These are phyloP conservation scores for Hystrix cristata DNA, from an alignment of 2,113 vertebrate genomes.

Conservation along the genomic window DNA sequence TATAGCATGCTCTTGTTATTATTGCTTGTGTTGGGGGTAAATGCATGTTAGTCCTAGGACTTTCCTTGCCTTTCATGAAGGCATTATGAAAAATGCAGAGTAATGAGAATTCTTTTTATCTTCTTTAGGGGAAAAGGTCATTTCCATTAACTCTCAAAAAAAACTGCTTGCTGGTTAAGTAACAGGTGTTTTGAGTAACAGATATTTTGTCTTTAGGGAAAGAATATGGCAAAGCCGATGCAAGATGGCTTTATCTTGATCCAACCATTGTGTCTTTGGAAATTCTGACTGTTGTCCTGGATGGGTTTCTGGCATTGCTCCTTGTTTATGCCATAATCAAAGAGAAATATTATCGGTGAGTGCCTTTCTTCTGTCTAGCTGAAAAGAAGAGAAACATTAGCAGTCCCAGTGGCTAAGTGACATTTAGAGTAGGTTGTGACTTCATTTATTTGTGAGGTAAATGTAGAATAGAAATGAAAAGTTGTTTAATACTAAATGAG, in stretches of 20 bases:
- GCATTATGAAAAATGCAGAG: neutral
- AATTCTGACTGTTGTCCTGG: constrained; percentile 87
- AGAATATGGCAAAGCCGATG: constrained; percentile 92
- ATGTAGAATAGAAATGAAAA: constrained; percentile 39
- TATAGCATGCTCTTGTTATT: neutral
- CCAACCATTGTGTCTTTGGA: constrained; percentile 91
- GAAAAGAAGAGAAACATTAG: neutral
- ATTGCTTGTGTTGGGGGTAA: neutral
- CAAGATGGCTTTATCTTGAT: constrained; percentile 88
- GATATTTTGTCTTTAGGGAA: constrained; percentile 88
- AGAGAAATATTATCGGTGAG: constrained; percentile 87
- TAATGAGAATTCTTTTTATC: neutral
- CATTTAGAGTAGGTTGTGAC: neutral
- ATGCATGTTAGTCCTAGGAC: neutral
- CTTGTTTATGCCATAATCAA: constrained; percentile 88
- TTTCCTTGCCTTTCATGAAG: neutral
- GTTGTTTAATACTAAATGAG: neutral
- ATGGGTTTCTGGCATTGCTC: constrained; percentile 85
- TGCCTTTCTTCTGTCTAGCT: neutral
- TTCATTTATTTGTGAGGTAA: neutral
- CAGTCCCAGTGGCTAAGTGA: neutral
- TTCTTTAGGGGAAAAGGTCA: neutral
- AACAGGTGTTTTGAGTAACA: neutral
- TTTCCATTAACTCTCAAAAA: neutral
- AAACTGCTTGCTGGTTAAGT: neutral